Conservation (phyloP, 1,140 invertebrate genomes). For the Eriocheir sinensis region DNA sequence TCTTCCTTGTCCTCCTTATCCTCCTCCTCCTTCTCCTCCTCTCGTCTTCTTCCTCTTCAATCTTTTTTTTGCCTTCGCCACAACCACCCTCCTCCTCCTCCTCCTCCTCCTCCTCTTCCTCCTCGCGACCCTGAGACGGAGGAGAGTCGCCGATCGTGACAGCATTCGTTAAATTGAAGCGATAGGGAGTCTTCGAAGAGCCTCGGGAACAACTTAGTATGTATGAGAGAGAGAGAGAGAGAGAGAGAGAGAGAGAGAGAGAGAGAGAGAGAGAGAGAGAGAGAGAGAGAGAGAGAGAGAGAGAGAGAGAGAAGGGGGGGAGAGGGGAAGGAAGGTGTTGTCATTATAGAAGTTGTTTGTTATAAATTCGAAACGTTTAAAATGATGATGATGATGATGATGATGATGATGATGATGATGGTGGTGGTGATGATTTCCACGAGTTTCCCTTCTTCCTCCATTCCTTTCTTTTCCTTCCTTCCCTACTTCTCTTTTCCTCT, state of each 20-base stretch:
- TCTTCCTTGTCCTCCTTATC: no score
- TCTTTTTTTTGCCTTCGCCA: neutral
- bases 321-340: no score
- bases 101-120: slow-evolving; percentile 40
- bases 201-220: neutral
- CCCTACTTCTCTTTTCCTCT: no score
- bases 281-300: slow-evolving; percentile 6
- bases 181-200: neutral
- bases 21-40: no score
- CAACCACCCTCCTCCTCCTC: neutral
- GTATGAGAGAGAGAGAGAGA: neutral
- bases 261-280: slow-evolving; percentile 3
- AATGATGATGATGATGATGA: neutral
- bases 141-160: no score
- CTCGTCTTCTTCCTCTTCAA: neutral
- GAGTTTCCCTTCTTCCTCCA: no score
- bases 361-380: no score
- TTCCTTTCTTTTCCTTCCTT: no score
- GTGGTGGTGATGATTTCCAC: no score
- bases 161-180: no score
- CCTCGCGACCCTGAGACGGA: no score
- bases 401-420: neutral
- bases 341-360: no score
- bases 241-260: neutral
- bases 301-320: neutral